These are phyloP conservation scores for Limnodromus scolopaceus DNA, from an alignment of 2,797 vertebrate genomes.

Conservation along the genomic window DNA sequence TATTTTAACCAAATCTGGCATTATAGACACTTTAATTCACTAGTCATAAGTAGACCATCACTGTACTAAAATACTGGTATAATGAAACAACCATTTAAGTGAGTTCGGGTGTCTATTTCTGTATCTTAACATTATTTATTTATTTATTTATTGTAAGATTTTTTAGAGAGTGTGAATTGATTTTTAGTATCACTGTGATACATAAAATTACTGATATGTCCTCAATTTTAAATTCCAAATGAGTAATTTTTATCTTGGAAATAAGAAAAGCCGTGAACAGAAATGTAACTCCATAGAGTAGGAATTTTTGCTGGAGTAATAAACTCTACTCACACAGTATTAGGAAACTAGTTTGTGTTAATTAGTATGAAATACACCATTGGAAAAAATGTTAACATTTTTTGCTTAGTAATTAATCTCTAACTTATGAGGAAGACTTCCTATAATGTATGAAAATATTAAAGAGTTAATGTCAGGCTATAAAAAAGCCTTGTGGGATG, in stretches of 20 bases:
- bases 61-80: background rate
- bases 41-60: background rate
- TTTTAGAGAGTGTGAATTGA: background rate
- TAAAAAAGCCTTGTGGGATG: background rate
- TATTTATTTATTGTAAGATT: background rate
- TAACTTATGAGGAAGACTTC: background rate
- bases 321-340: background rate
- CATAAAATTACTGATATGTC: background rate
- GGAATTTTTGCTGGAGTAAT: background rate
- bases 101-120: background rate
- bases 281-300: background rate
- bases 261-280: background rate
- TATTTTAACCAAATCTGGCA: background rate
- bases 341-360: background rate
- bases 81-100: background rate
- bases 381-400: background rate
- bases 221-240: background rate
- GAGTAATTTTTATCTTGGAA: background rate
- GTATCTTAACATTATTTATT: background rate
- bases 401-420: background rate
- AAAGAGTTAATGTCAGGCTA: background rate
- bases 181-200: background rate
- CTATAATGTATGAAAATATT: background rate
- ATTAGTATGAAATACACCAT: background rate
- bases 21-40: background rate